Base-by-base conservation (phyloP, 2,113 vertebrate species). In the Ranitomeya variabilis region DNA sequence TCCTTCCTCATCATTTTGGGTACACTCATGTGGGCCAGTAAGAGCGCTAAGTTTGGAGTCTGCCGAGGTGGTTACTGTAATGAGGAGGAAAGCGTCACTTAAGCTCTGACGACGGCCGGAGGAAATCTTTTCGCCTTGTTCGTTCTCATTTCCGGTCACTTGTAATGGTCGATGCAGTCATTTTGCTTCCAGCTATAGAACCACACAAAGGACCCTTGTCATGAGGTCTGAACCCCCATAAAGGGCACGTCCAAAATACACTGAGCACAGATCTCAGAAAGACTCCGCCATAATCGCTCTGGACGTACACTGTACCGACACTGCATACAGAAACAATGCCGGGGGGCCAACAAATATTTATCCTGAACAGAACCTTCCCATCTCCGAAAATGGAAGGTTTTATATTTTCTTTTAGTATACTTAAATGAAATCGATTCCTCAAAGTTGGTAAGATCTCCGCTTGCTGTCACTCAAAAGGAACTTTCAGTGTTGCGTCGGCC, bases 141-240 rank as follows among this genome's bases (percentile, higher is more conserved):
- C 31, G 45, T n/a, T 77, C 31, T 6, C 60, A 66, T 13, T n/a
- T 77, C 54, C 85, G n/a, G 37, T 62, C 26, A 13, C n/a, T 21
- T 54, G 59, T 87, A 23, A 67, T 52, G 74, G 51, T 67, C 57
- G 54, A 4, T 18, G 23, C n/a, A 12, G 2, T 14, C 57, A 60
- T 54, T 73, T 16, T 76, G 84, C 84, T 57, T 86, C 55, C 31
- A 73, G 84, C 84, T 62, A 19, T 23, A 37, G 12, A 37, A 21
- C 13, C 64, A 80, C 3, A 87, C 74, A 87, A 87, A 67, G 76
- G 51, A n/a, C 45, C 76, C n/a, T 78, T 87, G 60, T 80, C n/a
- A 51, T 60, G 12, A 19, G 5, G 12, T 15, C 23, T 23, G 19
- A 52, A 52, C 18, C 37, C 18, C 11, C 0, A 2, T 15, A 16